Evolutionary conservation across 2,888 invertebrate genomes (phyloP).

Genomic region (Ophioninae sp.): DNA sequence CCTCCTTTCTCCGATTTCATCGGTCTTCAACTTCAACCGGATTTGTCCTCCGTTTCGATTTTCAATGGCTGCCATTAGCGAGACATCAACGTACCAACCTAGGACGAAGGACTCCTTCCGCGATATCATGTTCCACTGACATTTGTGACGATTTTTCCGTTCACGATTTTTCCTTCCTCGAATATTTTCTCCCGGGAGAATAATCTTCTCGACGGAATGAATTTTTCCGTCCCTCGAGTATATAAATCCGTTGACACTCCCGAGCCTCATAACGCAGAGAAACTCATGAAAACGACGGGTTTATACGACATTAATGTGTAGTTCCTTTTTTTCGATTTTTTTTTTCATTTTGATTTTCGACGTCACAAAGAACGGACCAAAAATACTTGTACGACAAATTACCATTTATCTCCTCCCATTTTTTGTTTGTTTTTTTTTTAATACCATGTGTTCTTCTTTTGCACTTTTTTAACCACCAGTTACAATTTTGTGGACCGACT

Average conservation of each 20-base stretch:
- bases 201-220: constrained; percentile 18
- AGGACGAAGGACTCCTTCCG: constrained; percentile 40
- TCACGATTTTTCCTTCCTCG: constrained; percentile 19
- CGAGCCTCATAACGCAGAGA: constrained; percentile 17
- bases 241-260: constrained; percentile 59
- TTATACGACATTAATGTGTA: constrained; percentile 35
- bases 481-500: too few species aligned
- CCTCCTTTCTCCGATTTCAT: constrained; percentile 2
- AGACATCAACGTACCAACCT: constrained; percentile 8
- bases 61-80: constrained; percentile 8
- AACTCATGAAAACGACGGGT: constrained; percentile 43
- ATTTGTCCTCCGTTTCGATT: constrained; percentile 35
- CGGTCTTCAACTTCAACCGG: not conserved
- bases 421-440: too few species aligned
- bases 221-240: constrained; percentile 33
- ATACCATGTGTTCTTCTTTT: too few species aligned
- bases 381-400: too few species aligned
- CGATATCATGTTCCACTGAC: constrained; percentile 44
- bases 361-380: too few species aligned
- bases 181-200: constrained; percentile 43
- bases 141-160: constrained; percentile 12
- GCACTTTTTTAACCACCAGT: too few species aligned
- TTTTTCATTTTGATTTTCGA: constrained; percentile 1
- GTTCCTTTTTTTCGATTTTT: constrained; percentile 27
- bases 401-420: too few species aligned